These are phyloP conservation scores for Leptobrachium ailaonicum DNA, from an alignment of 2,113 vertebrate species.

Conservation along the genomic window DNA sequence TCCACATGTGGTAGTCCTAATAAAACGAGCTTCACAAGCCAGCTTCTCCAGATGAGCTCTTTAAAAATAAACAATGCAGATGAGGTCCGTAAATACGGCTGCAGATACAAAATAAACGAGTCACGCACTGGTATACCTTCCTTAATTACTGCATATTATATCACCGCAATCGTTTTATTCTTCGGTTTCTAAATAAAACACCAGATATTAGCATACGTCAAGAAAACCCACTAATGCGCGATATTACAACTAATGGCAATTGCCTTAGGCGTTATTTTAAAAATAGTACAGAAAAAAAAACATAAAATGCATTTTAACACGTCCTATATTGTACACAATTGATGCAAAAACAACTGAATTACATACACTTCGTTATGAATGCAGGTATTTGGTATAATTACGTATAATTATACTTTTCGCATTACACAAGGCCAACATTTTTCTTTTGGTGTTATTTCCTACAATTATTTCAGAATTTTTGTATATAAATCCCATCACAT, in stretches of 20 bases:
- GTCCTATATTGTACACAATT: slow-evolving; percentile 31
- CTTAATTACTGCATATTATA: no score
- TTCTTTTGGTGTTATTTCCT: slow-evolving; percentile 16
- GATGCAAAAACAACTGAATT: slow-evolving; percentile 36
- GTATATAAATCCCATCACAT: background rate
- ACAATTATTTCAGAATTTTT: slow-evolving; percentile 13
- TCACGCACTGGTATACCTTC: no score
- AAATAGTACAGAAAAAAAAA: slow-evolving; percentile 1
- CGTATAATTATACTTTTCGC: slow-evolving; percentile 31
- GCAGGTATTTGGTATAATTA: slow-evolving; percentile 41
- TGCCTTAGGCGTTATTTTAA: background rate
- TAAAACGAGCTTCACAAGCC: no score
- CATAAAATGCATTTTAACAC: slow-evolving; percentile 3
- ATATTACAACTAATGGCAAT: slow-evolving; percentile 4
- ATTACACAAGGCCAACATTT: slow-evolving; percentile 26
- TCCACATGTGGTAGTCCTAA: no score
- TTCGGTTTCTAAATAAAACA: background rate
- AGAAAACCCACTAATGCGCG: background rate
- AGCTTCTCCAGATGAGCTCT: no score
- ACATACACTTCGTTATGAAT: slow-evolving; percentile 37
- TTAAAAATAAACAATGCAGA: no score
- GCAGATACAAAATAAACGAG: no score
- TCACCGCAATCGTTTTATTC: background rate
- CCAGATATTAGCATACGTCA: background rate
- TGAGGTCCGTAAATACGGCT: no score